Evolutionary conservation across 2,888 invertebrate species (phyloP).

Genomic region (Deroplatys truncata): DNA sequence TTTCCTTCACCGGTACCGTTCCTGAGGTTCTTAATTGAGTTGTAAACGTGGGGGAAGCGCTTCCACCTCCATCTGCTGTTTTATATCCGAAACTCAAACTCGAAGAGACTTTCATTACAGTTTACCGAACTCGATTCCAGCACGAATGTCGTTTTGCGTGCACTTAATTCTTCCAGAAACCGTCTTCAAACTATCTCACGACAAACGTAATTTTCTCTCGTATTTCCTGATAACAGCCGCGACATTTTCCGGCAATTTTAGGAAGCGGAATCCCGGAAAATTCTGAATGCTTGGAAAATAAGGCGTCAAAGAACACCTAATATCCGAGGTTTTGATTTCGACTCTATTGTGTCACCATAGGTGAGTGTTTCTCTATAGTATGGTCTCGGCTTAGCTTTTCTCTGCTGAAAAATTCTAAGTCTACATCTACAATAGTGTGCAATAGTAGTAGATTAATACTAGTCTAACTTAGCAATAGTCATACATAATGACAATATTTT

Average conservation of each 20-base stretch:
- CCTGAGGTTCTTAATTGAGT: not conserved
- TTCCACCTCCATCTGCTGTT: not conserved
- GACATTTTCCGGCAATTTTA: not conserved
- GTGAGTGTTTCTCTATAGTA: too few relatives aligned
- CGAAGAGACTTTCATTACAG: not conserved
- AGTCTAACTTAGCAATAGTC: too few relatives aligned
- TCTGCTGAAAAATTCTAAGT: too few relatives aligned
- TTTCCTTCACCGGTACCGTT: not conserved
- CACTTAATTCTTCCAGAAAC: not conserved
- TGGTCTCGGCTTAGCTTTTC: too few relatives aligned
- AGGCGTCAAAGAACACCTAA: too few relatives aligned
- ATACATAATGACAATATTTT: too few relatives aligned
- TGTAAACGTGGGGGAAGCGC: not conserved
- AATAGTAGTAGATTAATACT: too few relatives aligned
- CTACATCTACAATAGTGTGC: too few relatives aligned
- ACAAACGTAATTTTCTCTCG: not conserved
- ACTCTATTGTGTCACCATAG: too few relatives aligned
- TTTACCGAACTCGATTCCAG: not conserved
- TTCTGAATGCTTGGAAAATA: not conserved
- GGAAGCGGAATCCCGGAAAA: not conserved
- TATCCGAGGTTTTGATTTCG: too few relatives aligned
- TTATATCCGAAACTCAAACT: not conserved
- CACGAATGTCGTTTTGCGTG: not conserved
- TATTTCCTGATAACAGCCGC: not conserved
- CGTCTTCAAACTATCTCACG: not conserved